These are phyloP conservation scores for Parnassius mnemosyne DNA, from an alignment of 2,888 invertebrate species.

Conservation along the genomic window DNA sequence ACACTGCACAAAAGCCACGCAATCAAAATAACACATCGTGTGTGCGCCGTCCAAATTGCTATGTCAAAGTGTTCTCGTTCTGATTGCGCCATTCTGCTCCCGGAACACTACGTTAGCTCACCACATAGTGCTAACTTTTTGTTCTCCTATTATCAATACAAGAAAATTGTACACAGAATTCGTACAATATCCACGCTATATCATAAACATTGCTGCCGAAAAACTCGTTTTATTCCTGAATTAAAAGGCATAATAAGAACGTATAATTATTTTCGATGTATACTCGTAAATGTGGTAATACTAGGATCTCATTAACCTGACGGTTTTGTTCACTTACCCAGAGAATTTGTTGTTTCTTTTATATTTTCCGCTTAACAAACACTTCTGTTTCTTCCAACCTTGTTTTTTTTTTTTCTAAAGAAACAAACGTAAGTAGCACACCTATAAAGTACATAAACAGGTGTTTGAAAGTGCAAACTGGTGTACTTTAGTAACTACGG, in stretches of 20 bases:
- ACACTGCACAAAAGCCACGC: slow-evolving; percentile 65
- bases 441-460: slow-evolving; percentile 30
- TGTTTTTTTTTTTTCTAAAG: slow-evolving; percentile 18
- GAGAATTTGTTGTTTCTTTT: slow-evolving; percentile 10
- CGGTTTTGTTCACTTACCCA: not conserved
- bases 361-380: slow-evolving; percentile 7
- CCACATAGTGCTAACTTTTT: slow-evolving; percentile 55
- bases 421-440: slow-evolving; percentile 27
- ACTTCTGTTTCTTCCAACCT: slow-evolving; percentile 13
- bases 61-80: slow-evolving; percentile 73
- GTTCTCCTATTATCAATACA: slow-evolving; percentile 56
- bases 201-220: too few species aligned
- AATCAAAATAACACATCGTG: slow-evolving; percentile 76
- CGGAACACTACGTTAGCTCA: slow-evolving; percentile 48
- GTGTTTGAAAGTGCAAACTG: slow-evolving; percentile 29
- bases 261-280: not conserved
- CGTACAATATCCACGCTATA: too few species aligned
- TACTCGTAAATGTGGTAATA: not conserved
- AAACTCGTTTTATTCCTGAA: too few species aligned
- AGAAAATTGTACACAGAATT: slow-evolving; percentile 30
- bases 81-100: slow-evolving; percentile 75
- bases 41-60: slow-evolving; percentile 70
- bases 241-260: too few species aligned
- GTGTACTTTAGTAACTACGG: slow-evolving; percentile 25
- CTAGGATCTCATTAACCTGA: slow-evolving; percentile 18